A percentile compares a stretch with the other conserved stretches of the same genome.
Evolutionary conservation across 1,140 invertebrate genomes (phyloP).

Genomic region (Pomacea maculata): DNA sequence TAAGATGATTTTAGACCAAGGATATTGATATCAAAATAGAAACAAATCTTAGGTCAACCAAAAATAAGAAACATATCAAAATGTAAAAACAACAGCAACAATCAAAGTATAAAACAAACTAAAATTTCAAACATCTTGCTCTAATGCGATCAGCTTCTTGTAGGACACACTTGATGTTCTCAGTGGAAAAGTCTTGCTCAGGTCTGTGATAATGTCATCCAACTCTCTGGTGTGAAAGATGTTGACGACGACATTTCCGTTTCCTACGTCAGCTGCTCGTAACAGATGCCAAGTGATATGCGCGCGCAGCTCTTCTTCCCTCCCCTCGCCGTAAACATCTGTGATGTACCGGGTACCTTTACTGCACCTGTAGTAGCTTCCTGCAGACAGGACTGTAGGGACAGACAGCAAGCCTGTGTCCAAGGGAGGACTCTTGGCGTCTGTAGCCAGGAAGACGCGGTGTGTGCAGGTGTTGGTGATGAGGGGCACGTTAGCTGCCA

Average conservation of each 20-base stretch:
- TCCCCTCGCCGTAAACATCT: not conserved
- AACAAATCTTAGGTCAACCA: no score
- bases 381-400: not conserved
- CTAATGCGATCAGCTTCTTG: not conserved
- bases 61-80: no score
- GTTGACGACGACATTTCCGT: not conserved
- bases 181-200: no score
- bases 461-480: not conserved
- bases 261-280: not conserved
- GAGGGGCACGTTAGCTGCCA: not conserved
- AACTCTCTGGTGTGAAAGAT: not conserved
- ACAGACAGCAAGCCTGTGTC: not conserved
- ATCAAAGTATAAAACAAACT: no score
- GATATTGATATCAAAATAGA: no score
- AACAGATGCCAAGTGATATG: not conserved
- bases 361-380: not conserved
- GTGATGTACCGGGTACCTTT: not conserved
- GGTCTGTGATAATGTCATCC: not conserved
- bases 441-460: not conserved
- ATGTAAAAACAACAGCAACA: no score
- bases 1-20: no score
- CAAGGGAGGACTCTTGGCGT: not conserved
- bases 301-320: not conserved
- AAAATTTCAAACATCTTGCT: no score
- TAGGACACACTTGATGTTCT: not conserved